Base-by-base conservation (phyloP, 2,113 vertebrate genomes). In the Mus pahari region DNA sequence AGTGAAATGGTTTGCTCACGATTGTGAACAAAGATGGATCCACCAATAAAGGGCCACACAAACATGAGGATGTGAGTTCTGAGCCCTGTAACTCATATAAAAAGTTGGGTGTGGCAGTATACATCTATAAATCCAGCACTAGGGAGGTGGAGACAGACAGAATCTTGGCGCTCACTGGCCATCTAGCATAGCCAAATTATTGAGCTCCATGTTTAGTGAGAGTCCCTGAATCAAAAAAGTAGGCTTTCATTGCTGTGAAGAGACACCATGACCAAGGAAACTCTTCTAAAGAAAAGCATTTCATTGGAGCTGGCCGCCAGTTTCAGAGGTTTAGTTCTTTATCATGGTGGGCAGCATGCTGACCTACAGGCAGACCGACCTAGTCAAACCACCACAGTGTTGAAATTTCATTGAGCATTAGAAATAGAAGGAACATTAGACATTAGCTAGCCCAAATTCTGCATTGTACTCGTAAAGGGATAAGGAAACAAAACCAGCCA, bases 361-460 rank as follows among this genome's bases (percentile, higher is more conserved):
- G 13, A 36, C 66, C 66, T 17, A 13, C 66, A 68, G 31, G 13
- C 66, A 36, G 13, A 68, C 66, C 36, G 33, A 68, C 28, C 66
- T 36, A 36, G 7, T 68, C 66, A 68, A 68, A 68, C 66, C 66
- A 33, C 66, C 31, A 68, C 66, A 68, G 39, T 90, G 31, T 84
- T 86, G 45, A 91, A 96, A 70, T 58, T 50, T 74, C 78, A 64
- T 7, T 83, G 36, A 55, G 16, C 17, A 26, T 78, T 19, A 50
- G 82, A 91, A 90, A 50, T 39, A 86, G 66, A 92, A 93, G 39
- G 33, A 74, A n/a, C 64, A 66, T 48, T 84, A 91, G 48, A 26
- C 60, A 60, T 82, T 50, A 68, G 64, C 45, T 50, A 68, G 45
- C 74, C 55, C 77, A 64, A 39, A 84, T 87, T 92, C 78, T 91